Evolutionary conservation across 2,113 vertebrate genomes (phyloP), one percentile per base, ranked within the genome.

Genomic region (Ceuthmochares aereus): DNA sequence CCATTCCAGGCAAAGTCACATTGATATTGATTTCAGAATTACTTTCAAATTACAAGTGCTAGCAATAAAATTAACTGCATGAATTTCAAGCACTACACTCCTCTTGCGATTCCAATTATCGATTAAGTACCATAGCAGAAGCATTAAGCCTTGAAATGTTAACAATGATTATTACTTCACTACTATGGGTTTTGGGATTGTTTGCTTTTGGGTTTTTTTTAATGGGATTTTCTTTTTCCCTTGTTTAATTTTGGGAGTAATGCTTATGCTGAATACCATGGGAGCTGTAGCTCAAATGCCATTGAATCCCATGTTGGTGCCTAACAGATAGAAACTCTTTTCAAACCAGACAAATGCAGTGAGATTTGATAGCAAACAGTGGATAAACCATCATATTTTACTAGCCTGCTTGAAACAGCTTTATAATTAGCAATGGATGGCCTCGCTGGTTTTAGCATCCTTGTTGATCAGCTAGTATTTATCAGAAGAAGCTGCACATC

Each of bases 31-130:
- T 95, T 97, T 93, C 81, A 77, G 93, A 96, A 95, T 95, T 94
- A 96, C 82, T 90, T 96, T 92, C 85, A 80, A 97, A 95, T 93
- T 93, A 96, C 94, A 97, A 96, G 90, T 45, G 43, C 77, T 72
- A 94, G 91, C 94, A 96, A 92, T 96, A 95, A 96, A 95, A 95
- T 95, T 97, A 94, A 96, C 93, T 60, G 79, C 67, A 77, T 42
- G 67, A 95, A 83, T 93, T 96, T 96, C 79, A 78, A 93, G 84
- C 81, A 78, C 75, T 94, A 90, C 81, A 90, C 66, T 94, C 91
- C 89, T 96, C 90, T 55, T 70, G 90, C 7, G 0, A 95, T 91
- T 96, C 96, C 96, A 96, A 81, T 95, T 97, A 97, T 96, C 0
- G 76, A 97, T 96, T 95, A 95, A 96, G 69, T 43, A 75, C 79